Evolutionary conservation across 2,797 vertebrate genomes (phyloP), one percentile per base, ranked within the genome.

Genomic region (Acipenser ruthenus): DNA sequence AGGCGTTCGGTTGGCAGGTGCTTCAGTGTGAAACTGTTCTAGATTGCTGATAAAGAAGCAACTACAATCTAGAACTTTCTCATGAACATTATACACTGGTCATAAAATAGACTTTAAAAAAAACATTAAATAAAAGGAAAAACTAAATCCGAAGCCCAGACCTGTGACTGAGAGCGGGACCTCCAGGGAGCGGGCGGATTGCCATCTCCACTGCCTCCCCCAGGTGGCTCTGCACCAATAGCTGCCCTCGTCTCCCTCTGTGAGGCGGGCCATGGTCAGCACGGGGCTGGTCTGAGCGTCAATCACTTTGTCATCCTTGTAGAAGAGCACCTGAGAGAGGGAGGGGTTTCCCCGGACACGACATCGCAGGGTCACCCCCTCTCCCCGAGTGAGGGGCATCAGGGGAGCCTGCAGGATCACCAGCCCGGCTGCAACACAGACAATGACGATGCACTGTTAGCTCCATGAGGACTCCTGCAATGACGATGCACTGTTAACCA

Each of bases 371-470:
- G 60, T 62, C 13, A 23, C 11, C 7, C 11, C 37, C 3, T 8
- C 13, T 12, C 37, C 37, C 8, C 1, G 15, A 23, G 23, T 18
- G 8, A 62, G 13, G 8, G 15, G 60, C 60, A 15, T n/a, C 1
- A 11, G 37, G 2, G 15, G 60, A 6, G 60, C 11, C 60, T 62
- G 60, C 60, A 62, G 60, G 60, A 18, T 62, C 60, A 62, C 60
- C 60, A n/a, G 23, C 11, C 3, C 60, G 8, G n/a, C 60, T 62
- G 60, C 9, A 49, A 1, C 4, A 8, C 6, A 49, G 15, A 60
- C 15, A 6, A 15, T 9, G 8, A 48, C 8, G 8, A 62, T 9
- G 6, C 55, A 52, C 51, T 8, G 11, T 18, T 18, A 18, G 15
- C 15, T 18, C 15, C 15, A 18, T 18, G 15, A 18, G 15, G 15